These are phyloP conservation scores for Macropus fuliginosus DNA, from an alignment of 2,797 vertebrate genomes.

Conservation along the genomic window DNA sequence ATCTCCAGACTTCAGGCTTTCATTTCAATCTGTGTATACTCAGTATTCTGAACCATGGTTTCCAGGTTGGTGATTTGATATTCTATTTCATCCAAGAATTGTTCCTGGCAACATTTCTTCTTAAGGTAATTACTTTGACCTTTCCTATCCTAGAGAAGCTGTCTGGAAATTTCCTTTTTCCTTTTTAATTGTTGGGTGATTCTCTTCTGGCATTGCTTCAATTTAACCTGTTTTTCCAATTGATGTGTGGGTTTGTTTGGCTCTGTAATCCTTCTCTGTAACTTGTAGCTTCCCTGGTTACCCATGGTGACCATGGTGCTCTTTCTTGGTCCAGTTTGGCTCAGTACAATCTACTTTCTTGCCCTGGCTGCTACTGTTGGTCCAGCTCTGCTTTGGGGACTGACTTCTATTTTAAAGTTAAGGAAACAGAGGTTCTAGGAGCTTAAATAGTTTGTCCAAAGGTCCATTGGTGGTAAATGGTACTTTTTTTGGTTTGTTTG, in stretches of 20 bases:
- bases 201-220: neutral
- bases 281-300: neutral
- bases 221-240: neutral
- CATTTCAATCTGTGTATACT: neutral
- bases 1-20: neutral
- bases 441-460: neutral
- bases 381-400: neutral
- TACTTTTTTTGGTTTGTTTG: too few relatives aligned
- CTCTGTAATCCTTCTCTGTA: neutral
- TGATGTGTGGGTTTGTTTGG: too few relatives aligned
- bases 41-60: neutral
- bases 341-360: neutral
- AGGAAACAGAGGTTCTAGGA: neutral
- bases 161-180: neutral
- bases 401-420: neutral
- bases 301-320: neutral
- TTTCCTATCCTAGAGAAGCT: neutral
- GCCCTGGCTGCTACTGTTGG: neutral
- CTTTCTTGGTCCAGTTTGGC: neutral
- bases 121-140: neutral
- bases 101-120: neutral
- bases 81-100: too few relatives aligned
- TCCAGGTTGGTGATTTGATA: neutral
- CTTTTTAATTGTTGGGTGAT: neutral
- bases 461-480: neutral